Conservation (phyloP, 2,113 vertebrate species). For the Xyliphius kryptos region DNA sequence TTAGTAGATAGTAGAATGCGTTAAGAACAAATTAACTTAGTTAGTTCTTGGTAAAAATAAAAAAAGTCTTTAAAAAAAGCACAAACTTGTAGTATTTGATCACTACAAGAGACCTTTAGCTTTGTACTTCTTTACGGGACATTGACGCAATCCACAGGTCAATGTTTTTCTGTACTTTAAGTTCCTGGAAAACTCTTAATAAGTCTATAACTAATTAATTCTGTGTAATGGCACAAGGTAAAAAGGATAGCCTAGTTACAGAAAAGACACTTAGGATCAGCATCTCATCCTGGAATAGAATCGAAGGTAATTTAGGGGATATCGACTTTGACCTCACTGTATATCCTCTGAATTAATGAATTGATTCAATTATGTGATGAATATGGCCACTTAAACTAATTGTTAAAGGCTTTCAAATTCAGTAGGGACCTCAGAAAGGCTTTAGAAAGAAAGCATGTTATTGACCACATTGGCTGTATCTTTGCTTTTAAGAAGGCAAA, state of each 20-base stretch:
- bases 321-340: conserved; percentile 43
- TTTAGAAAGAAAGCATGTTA: conserved; percentile 23
- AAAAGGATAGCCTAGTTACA: conserved; percentile 19
- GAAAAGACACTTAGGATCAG: conserved; percentile 29
- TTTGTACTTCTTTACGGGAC: neutral
- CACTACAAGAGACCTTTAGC: neutral
- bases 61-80: too few relatives aligned
- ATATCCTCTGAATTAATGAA: conserved; percentile 46
- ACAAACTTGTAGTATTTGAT: too few relatives aligned
- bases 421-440: conserved; percentile 25
- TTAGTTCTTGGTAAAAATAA: too few relatives aligned
- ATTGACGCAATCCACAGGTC: neutral
- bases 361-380: conserved; percentile 54
- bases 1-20: too few relatives aligned
- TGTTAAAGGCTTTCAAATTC: conserved; percentile 33
- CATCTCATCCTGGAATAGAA: conserved; percentile 30
- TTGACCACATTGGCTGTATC: neutral
- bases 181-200: conserved; percentile 3
- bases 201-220: conserved; percentile 26
- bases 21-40: too few relatives aligned
- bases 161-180: conserved; percentile 4
- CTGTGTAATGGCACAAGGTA: conserved; percentile 20
- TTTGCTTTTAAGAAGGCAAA: conserved; percentile 27
- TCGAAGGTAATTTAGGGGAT: conserved; percentile 46
- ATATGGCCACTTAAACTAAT: conserved; percentile 51